Base-by-base conservation (phyloP, 2,113 vertebrate species). In the Mesoclemmys tuberculata region DNA sequence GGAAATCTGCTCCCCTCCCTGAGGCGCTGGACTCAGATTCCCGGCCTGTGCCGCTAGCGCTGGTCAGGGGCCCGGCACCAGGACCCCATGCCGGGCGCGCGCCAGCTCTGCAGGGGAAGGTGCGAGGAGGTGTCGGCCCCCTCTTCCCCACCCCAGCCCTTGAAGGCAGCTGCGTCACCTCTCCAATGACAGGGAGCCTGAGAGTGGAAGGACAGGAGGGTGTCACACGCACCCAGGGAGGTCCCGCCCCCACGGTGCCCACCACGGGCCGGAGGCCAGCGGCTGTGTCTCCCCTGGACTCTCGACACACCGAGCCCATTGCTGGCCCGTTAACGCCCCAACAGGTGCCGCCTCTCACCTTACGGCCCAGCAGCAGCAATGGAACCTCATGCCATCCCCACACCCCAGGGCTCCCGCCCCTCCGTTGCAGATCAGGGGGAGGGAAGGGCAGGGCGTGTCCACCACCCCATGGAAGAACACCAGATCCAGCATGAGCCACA, bases 1-100 rank as follows among this genome's bases (percentile, higher is more conserved):
- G 56, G 46, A 89, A 92, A 93, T 4, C 18, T 82, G 80, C 74
- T 1, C 6, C 12, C 14, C 7, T 0, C 13, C 82, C 35, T 31
- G 5, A 38, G 4, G 5, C 0, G 2, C 85, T 79, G 5, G 44
- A 74, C 22, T 38, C 0, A 0, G 46, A 5, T 0, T 82, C 51
- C 68, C 21, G 52, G 14, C 10, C 24, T 64, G 0, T 48, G 74
- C 56, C 41, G 19, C 49, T 49, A 49, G 49, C 49, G 49, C 49
- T 49, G 49, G 38, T 6, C 5, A 6, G 4, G 26, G 35, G 13
- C 11, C 41, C 22, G 78, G 68, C n/a, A 68, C 12, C 41, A 38
- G 9, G 52, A 49, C 16, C 29, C 77, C n/a, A 2, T 8, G 4
- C 16, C 56, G 2, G 5, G 22, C 0, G 0, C 44, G 26, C 26